These are phyloP conservation scores for Atta cephalotes DNA, from an alignment of 1,140 invertebrate species.

Conservation along the genomic window DNA sequence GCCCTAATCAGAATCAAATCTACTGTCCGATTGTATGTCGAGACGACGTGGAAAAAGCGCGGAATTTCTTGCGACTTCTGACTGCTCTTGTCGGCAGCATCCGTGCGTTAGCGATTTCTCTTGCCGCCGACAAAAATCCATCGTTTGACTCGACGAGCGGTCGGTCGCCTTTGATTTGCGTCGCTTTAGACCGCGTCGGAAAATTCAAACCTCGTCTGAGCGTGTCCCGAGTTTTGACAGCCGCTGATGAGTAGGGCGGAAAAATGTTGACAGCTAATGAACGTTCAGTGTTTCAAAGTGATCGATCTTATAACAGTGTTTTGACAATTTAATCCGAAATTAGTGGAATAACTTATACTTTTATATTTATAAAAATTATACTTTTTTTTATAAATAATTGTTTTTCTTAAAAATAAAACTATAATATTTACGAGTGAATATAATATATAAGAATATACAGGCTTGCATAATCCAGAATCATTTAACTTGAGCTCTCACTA, in stretches of 20 bases:
- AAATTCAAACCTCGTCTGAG: neutral
- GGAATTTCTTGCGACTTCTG: constrained; percentile 64
- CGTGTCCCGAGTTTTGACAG: constrained; percentile 49
- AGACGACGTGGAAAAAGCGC: constrained; percentile 32
- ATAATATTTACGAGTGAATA: neutral
- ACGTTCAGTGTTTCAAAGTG: neutral
- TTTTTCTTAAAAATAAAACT: neutral
- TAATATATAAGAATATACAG: neutral
- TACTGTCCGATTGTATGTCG: constrained; percentile 58
- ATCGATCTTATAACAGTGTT: neutral
- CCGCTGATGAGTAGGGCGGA: neutral
- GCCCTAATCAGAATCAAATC: constrained; percentile 80
- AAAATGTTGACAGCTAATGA: neutral
- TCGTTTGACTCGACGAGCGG: constrained; percentile 15
- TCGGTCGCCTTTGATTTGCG: constrained; percentile 6
- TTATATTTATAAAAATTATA: neutral
- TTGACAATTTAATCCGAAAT: neutral
- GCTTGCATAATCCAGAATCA: neutral
- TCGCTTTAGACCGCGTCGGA: neutral
- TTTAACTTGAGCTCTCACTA: neutral
- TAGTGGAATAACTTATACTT: neutral
- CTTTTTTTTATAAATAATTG: no score
- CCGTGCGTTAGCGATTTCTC: neutral
- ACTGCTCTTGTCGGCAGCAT: neutral
- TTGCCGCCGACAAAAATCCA: neutral